Base-by-base conservation (phyloP, 2,888 invertebrate genomes). In the Lepeophtheirus nordmannii region DNA sequence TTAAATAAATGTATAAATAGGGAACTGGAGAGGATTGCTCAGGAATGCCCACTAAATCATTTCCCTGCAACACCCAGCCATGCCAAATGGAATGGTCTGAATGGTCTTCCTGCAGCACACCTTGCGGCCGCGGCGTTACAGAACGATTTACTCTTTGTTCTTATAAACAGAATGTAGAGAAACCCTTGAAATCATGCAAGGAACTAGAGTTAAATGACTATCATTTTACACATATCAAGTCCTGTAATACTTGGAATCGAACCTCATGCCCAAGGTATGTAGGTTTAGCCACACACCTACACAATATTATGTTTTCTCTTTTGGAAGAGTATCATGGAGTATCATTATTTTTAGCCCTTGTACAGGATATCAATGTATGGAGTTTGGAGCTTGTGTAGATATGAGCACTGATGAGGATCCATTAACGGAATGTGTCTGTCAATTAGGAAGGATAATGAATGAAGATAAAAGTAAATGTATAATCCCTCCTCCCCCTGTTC, bases 371-470 rank as follows among this genome's bases (percentile, higher is more conserved):
- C 17, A 60, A 22, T 66, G 66, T 23, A 41, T 41, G 41, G 66
- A 66, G 14, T 66, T 66, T 60, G 66, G 60, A 14, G 37, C 37
- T 12, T 72, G 72, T 59, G 65, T 56, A n/a, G 71, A 72, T 61
- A 39, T 62, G 14, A 71, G 71, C 3, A 70, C 68, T 17, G 69
- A 69, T 1, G 58, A 60, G 7, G 68, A 70, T 10, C 71, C 71
- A 1, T 68, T 68, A 30, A 66, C 69, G 14, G 41, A 64, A 30
- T 72, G 72, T 67, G 67, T 68, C 12, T 72, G 72, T 40, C 71
- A 72, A n/a, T 71, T 72, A 71, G 72, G 72, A 8, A 70, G 70
- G 65, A 41, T 67, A 11, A 68, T 72, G 67, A 69, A 70, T 40
- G 61, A 46, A 17, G 67, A 58, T 22, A 62, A 69, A 17, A 46